A percentile compares a stretch with the other conserved stretches of the same genome.
Evolutionary conservation across 2,888 invertebrate genomes (phyloP).

Genomic region (Microctonus aethiopoides): DNA sequence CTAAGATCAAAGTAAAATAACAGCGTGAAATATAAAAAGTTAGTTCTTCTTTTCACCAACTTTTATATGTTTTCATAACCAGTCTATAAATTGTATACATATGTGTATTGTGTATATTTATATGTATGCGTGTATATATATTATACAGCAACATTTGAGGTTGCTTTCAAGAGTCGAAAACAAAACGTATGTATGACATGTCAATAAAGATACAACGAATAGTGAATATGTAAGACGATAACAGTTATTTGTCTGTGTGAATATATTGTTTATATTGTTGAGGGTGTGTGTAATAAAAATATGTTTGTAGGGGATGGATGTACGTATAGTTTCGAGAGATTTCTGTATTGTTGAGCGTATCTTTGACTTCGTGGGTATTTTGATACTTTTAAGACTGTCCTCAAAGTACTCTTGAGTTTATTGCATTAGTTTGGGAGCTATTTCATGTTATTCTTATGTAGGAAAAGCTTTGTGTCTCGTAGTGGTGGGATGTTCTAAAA

Average conservation of each 20-base stretch:
- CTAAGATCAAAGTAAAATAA: conserved; percentile 10
- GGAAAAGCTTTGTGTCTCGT: no score
- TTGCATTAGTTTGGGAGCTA: no score
- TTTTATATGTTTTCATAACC: background rate
- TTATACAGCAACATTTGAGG: background rate
- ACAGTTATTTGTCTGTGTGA: conserved; percentile 1
- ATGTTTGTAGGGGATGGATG: background rate
- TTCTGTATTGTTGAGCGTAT: no score
- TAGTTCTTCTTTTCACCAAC: background rate
- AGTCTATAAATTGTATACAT: no score
- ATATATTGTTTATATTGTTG: background rate
- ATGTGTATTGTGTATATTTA: no score
- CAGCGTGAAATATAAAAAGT: conserved; percentile 3
- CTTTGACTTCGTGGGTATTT: no score
- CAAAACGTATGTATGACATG: background rate
- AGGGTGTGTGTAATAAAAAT: background rate
- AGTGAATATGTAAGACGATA: background rate
- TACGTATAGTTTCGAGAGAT: background rate
- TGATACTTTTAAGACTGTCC: no score
- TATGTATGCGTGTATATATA: background rate
- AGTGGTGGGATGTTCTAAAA: no score
- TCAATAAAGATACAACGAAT: background rate
- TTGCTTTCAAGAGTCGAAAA: background rate
- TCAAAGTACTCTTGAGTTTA: no score
- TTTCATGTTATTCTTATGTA: no score